Percentiles rank a stretch among this genome's conserved stretches.
These are phyloP conservation scores for Flexamia atlantica DNA, from an alignment of 2,888 invertebrate species.

Conservation along the genomic window DNA sequence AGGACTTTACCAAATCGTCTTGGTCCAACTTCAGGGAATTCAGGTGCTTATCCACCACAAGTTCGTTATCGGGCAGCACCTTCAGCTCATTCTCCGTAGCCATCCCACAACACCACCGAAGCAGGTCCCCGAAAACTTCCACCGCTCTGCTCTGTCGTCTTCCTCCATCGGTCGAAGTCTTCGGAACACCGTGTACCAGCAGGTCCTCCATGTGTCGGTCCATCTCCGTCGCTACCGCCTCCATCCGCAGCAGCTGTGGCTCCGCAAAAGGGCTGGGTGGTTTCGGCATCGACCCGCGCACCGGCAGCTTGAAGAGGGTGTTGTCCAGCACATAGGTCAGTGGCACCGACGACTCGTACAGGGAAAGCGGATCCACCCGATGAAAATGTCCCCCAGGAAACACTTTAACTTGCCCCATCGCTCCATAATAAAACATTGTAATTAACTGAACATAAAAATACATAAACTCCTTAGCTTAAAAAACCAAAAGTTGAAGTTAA, in stretches of 20 bases:
- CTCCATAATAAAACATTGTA: too few species aligned
- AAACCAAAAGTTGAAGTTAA: too few species aligned
- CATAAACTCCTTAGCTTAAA: too few species aligned
- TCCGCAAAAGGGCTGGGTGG: not conserved
- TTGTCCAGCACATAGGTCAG: not conserved
- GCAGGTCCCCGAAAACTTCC: not conserved
- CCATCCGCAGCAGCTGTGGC: not conserved
- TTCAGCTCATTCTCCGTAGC: not conserved
- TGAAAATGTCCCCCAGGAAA: too few species aligned
- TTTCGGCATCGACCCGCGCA: not conserved
- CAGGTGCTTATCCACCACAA: not conserved
- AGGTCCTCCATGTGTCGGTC: not conserved
- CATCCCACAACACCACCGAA: constrained; percentile 11
- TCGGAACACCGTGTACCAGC: not conserved
- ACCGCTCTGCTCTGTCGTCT: not conserved
- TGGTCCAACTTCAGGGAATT: constrained; percentile 10
- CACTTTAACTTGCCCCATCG: too few species aligned
- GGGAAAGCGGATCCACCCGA: too few species aligned
- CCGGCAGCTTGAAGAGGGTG: not conserved
- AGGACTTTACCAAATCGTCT: not conserved
- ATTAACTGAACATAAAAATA: too few species aligned
- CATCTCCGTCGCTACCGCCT: not conserved
- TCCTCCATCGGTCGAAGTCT: not conserved
- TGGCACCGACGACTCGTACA: not conserved
- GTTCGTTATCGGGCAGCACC: not conserved